Percentiles rank a stretch among this genome's conserved stretches.
Conservation (phyloP, 2,113 vertebrate genomes). For the Shinisaurus crocodilurus region DNA sequence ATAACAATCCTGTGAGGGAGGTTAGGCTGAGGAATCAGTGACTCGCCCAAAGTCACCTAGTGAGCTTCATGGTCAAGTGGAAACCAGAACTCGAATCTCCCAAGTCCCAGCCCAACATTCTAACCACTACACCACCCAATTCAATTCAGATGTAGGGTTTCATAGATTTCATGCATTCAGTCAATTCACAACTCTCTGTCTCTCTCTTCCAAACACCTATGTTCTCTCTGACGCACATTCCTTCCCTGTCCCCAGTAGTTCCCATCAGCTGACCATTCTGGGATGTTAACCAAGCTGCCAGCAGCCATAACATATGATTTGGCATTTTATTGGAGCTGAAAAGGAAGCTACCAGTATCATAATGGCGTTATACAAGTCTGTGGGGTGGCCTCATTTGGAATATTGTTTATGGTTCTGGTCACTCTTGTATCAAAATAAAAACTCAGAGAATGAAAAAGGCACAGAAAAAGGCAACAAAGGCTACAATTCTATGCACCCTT, state of each 20-base stretch:
- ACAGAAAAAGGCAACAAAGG: neutral
- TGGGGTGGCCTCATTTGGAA: neutral
- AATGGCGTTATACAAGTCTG: neutral
- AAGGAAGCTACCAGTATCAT: neutral
- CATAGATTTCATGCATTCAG: neutral
- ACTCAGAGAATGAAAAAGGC: neutral
- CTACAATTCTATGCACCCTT: too few relatives aligned
- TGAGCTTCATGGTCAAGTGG: too few relatives aligned
- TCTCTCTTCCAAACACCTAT: neutral
- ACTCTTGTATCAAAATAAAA: neutral
- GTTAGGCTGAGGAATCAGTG: too few relatives aligned
- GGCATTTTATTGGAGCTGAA: neutral
- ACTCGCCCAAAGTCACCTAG: too few relatives aligned
- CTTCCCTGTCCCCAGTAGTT: neutral
- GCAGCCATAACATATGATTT: neutral
- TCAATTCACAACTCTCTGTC: neutral
- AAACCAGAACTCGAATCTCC: too few relatives aligned
- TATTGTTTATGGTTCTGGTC: neutral
- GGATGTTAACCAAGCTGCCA: neutral
- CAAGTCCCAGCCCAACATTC: too few relatives aligned
- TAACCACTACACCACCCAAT: too few relatives aligned
- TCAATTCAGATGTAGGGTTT: too few relatives aligned
- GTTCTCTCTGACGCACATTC: neutral
- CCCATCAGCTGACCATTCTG: neutral
- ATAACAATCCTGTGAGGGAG: too few relatives aligned